These are phyloP conservation scores for Danio choprae DNA, from an alignment of 2,797 vertebrate species.

Conservation along the genomic window DNA sequence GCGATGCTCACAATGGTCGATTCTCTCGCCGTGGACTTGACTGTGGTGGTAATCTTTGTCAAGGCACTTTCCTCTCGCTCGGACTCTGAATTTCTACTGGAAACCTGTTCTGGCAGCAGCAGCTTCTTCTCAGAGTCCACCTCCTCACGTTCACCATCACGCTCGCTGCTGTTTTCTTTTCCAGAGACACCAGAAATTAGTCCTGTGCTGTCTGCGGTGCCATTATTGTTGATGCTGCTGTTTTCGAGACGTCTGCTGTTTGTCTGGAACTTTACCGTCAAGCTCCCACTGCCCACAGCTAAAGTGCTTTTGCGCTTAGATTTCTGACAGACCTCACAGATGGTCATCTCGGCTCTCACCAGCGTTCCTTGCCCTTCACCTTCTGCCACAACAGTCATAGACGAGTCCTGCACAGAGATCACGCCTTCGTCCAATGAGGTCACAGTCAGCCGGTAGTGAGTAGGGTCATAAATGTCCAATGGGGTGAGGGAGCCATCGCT, in stretches of 20 bases:
- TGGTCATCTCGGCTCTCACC: slow-evolving; percentile 88
- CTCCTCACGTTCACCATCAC: slow-evolving; percentile 69
- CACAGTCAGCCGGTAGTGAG: slow-evolving; percentile 82
- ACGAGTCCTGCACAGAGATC: slow-evolving; percentile 83
- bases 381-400: slow-evolving; percentile 81
- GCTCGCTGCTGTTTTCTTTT: slow-evolving; percentile 69
- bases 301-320: slow-evolving; percentile 90
- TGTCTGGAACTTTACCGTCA: slow-evolving; percentile 85
- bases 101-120: slow-evolving; percentile 66
- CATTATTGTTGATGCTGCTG: slow-evolving; percentile 62
- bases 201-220: slow-evolving; percentile 28
- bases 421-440: slow-evolving; percentile 88
- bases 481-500: slow-evolving; percentile 91
- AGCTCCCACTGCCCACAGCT: slow-evolving; percentile 83
- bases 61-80: slow-evolving; percentile 77
- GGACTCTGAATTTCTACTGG: slow-evolving; percentile 70
- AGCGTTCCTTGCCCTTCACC: slow-evolving; percentile 86
- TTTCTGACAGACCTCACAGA: slow-evolving; percentile 90
- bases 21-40: slow-evolving; percentile 77
- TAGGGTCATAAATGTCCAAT: slow-evolving; percentile 88
- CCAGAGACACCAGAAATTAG: slow-evolving; percentile 31
- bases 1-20: slow-evolving; percentile 65
- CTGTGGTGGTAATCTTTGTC: slow-evolving; percentile 79
- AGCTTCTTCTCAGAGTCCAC: slow-evolving; percentile 65
- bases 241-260: slow-evolving; percentile 63